Percentiles rank a stretch among this genome's conserved stretches.
Evolutionary conservation across 2,888 invertebrate genomes (phyloP).

Genomic region (Pachydiplax longipennis): DNA sequence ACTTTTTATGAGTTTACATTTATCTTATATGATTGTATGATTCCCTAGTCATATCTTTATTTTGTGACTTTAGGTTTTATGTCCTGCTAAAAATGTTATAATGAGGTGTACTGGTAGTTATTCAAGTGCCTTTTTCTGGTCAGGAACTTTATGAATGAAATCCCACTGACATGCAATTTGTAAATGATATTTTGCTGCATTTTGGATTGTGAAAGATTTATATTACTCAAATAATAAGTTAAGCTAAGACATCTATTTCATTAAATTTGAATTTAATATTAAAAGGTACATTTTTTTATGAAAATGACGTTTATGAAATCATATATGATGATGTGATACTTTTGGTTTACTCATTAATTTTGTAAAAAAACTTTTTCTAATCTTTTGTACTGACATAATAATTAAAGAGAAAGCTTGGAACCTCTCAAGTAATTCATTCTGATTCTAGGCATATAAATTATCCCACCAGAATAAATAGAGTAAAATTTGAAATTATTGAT

Average conservation of each 20-base stretch:
- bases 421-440: neutral
- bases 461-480: no score
- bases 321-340: slow-evolving; percentile 2
- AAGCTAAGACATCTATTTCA: neutral
- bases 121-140: slow-evolving; percentile 40
- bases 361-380: slow-evolving; percentile 34
- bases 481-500: no score
- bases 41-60: slow-evolving; percentile 27
- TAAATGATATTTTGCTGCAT: neutral
- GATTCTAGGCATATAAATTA: neutral
- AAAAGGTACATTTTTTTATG: slow-evolving; percentile 1
- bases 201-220: neutral
- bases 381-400: slow-evolving; percentile 26
- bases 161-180: neutral
- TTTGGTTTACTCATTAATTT: slow-evolving; percentile 7
- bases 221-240: neutral
- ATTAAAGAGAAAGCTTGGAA: slow-evolving; percentile 37
- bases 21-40: slow-evolving; percentile 14
- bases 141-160: neutral
- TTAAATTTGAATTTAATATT: neutral
- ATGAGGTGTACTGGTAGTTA: neutral
- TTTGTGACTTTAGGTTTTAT: slow-evolving; percentile 25
- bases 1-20: neutral
- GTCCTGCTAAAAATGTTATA: neutral
- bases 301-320: neutral